These are phyloP conservation scores for Drosophila prolongata DNA, from an alignment of 2,888 invertebrate genomes.

Conservation along the genomic window DNA sequence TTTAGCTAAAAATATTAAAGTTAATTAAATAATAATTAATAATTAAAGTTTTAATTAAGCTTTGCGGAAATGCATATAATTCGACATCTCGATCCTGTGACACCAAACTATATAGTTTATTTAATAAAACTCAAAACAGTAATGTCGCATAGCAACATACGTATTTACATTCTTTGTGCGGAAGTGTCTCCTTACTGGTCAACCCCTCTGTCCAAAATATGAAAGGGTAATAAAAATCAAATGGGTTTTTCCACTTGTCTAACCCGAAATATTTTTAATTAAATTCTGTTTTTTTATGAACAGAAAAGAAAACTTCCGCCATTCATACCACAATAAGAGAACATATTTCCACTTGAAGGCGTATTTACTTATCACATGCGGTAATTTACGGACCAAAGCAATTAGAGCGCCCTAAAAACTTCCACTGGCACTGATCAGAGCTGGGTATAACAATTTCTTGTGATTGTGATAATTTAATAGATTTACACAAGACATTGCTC, in stretches of 20 bases:
- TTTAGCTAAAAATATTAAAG: too few species aligned
- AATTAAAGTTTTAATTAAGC: too few species aligned
- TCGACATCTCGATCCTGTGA: too few species aligned
- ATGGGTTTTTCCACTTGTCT: conserved; percentile 3
- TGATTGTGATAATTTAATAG: conserved; percentile 40
- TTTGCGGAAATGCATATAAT: too few species aligned
- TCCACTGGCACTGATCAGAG: conserved; percentile 24
- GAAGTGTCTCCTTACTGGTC: too few species aligned
- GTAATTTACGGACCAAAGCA: conserved; percentile 9
- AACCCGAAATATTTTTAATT: conserved; percentile 10
- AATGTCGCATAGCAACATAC: too few species aligned
- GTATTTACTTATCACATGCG: conserved; percentile 11
- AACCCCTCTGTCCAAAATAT: too few species aligned
- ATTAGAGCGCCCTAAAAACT: conserved; percentile 11
- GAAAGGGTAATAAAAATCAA: neutral
- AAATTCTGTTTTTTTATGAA: neutral
- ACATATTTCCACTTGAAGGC: conserved; percentile 8
- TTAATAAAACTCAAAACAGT: too few species aligned
- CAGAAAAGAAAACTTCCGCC: neutral
- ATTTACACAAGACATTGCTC: conserved; percentile 33
- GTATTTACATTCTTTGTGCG: too few species aligned
- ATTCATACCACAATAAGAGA: neutral
- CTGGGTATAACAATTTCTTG: conserved; percentile 28
- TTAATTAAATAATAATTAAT: too few species aligned
- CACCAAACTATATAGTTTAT: too few species aligned